Conservation (phyloP, 2,797 vertebrate species). For the Pipistrellus pipistrellus region DNA sequence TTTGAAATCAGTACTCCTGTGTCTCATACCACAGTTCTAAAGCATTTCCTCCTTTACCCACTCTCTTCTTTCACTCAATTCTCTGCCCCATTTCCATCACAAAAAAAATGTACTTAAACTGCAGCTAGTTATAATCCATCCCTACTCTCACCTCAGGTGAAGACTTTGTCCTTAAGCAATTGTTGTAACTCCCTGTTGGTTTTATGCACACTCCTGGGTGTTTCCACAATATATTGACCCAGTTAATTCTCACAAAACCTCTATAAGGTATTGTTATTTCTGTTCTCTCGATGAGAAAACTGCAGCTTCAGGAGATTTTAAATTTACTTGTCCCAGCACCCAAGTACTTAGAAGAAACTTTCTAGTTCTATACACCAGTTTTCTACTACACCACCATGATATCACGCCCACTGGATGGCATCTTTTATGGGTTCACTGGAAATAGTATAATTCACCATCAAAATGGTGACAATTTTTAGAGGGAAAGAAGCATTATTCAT, state of each 20-base stretch:
- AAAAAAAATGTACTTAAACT: neutral
- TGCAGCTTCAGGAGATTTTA: neutral
- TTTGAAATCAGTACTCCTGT: slow-evolving; percentile 25
- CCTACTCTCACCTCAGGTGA: neutral
- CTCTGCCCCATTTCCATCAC: neutral
- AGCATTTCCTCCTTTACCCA: slow-evolving; percentile 34
- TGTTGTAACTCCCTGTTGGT: neutral
- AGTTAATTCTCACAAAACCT: slow-evolving; percentile 9
- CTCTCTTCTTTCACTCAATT: slow-evolving; percentile 51
- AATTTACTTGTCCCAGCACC: neutral
- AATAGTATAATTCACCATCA: neutral
- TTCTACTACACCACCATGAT: neutral
- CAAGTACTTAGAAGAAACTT: neutral
- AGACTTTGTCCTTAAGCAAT: neutral
- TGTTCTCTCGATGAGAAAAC: slow-evolving; percentile 14
- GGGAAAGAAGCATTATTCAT: neutral
- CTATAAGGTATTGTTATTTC: neutral
- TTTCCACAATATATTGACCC: neutral
- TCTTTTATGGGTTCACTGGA: neutral
- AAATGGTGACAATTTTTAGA: neutral
- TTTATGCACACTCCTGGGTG: neutral
- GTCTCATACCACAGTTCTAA: slow-evolving; percentile 36
- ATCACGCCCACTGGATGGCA: neutral
- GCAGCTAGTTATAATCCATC: neutral
- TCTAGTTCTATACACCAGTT: neutral